Evolutionary conservation across 2,888 invertebrate genomes (phyloP), one percentile per base, ranked within the genome.

Genomic region (Heteromyza rotundicornis): DNA sequence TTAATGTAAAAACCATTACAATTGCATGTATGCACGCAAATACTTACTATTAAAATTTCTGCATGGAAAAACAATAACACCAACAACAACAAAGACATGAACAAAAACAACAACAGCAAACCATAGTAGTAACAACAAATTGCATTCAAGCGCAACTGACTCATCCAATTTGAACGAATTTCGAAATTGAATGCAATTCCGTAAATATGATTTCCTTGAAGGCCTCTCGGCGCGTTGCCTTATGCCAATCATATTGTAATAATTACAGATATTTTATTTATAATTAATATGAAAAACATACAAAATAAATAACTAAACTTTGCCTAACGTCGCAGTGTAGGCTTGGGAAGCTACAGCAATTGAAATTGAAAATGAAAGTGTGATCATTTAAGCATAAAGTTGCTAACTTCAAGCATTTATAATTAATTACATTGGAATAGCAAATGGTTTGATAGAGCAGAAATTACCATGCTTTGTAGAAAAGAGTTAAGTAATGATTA

Each of bases 1-100:
- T 66, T 71, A 76, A 71, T 75, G 68, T 64, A 57, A 59, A 59
- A 59, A 59, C 59, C 57, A 65, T 65, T 69, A 63, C 69, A 67
- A 74, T 75, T 68, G 76, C 74, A 76, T 75, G 76, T 68, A 62
- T 56, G 65, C 76, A 75, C 76, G 75, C 77, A 71, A 76, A 72
- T 70, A 75, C 63, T 66, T 75, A 70, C 67, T 74, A 65, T 65
- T 60, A 55, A 56, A 63, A 65, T 62, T 64, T 63, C 57, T 57
- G 62, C 64, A 47, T 35, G 52, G 19, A n/a, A 16, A 36, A 57
- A 57, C 49, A 50, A 22, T 20, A 50, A 35, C 47, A 57, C 44
- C 49, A 58, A 16, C 49, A 27, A 23, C 52, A 44, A 35, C 20
- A 54, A 24, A 14, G 16, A 52, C 22, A 23, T 52, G 36, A 12